Conservation (phyloP, 1,140 invertebrate genomes). For the Polypedilum pembai region DNA sequence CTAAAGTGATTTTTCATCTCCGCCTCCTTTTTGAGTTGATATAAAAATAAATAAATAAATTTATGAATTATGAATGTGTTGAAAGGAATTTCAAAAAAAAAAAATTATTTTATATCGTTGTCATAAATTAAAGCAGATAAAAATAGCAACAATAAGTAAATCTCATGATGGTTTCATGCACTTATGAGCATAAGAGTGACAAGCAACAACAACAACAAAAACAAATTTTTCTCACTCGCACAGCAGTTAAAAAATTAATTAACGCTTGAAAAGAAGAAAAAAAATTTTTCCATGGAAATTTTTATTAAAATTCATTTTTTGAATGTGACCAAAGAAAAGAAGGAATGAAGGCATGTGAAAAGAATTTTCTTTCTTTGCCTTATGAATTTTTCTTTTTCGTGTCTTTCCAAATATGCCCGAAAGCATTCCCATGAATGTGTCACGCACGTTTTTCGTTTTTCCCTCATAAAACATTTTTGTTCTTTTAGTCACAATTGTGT, state of each 20-base stretch:
- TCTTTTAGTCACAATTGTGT: background rate
- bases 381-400: too few relatives aligned
- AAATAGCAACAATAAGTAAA: background rate
- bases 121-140: background rate
- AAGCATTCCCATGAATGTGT: slow-evolving; percentile 1
- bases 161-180: background rate
- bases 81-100: slow-evolving; percentile 18
- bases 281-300: background rate
- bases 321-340: background rate
- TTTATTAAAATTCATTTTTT: background rate
- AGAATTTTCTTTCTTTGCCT: background rate
- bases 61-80: background rate
- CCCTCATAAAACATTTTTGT: background rate
- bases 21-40: background rate
- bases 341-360: background rate
- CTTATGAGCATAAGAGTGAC: background rate
- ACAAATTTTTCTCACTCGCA: background rate
- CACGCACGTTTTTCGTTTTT: slow-evolving; percentile 26
- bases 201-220: background rate
- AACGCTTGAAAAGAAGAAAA: background rate
- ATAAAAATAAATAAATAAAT: background rate
- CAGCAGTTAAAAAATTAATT: background rate
- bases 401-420: background rate
- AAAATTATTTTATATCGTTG: background rate
- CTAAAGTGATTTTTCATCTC: slow-evolving; percentile 1